Evolutionary conservation across 2,797 vertebrate genomes (phyloP).

Genomic region (Melanotaenia trifasciata): DNA sequence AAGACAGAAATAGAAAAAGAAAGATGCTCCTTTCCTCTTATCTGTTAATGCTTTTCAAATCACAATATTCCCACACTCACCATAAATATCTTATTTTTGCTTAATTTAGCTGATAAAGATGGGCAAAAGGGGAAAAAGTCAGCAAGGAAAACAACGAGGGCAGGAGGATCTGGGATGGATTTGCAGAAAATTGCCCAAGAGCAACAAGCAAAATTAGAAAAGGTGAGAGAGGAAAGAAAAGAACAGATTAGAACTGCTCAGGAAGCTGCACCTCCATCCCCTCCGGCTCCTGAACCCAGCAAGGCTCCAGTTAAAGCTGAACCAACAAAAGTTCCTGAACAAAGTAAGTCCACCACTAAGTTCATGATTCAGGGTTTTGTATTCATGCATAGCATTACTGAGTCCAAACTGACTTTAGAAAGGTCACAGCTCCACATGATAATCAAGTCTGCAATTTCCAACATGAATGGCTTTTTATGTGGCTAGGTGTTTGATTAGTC

Average conservation of each 20-base stretch:
- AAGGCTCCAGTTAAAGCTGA: conserved; percentile 9
- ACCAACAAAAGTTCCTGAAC: conserved; percentile 15
- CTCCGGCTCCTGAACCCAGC: conserved; percentile 24
- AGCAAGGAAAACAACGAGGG: conserved; percentile 74
- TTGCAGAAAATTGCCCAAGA: conserved; percentile 74
- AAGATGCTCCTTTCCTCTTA: neutral
- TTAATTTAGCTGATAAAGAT: conserved; percentile 69
- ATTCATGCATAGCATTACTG: neutral
- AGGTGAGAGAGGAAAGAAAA: conserved; percentile 65
- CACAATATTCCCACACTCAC: neutral
- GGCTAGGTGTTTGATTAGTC: neutral
- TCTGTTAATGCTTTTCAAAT: neutral
- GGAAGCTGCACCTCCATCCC: conserved; percentile 42
- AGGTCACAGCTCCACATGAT: neutral
- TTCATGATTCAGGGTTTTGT: neutral
- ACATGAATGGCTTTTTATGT: conserved; percentile 1
- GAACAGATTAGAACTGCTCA: conserved; percentile 61
- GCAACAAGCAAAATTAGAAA: conserved; percentile 74
- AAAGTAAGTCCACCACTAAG: conserved; percentile 13
- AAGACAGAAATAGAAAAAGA: neutral
- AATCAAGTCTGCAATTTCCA: neutral
- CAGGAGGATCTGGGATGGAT: conserved; percentile 74
- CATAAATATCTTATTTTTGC: neutral
- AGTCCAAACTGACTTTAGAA: neutral
- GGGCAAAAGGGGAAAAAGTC: conserved; percentile 74